Conservation (phyloP, 53 echinoderm and acorn worm genomes). For the Echinometra lucunter region DNA sequence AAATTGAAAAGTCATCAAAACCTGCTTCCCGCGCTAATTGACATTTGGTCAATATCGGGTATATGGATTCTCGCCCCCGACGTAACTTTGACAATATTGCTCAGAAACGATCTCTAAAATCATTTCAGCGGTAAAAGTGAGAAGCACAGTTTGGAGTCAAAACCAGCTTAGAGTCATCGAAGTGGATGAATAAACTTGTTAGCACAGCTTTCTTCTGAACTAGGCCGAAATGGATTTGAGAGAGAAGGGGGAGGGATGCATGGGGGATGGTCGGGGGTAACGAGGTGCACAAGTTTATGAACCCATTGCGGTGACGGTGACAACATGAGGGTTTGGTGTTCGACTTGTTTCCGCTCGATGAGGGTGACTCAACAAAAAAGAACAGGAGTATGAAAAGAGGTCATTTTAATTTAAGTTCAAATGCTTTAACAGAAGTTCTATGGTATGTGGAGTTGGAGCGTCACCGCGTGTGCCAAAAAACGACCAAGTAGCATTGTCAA, state of each 20-base stretch:
- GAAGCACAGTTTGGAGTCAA: neutral
- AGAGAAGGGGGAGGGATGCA: neutral
- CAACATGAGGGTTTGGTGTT: neutral
- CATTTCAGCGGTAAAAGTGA: neutral
- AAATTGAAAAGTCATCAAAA: neutral
- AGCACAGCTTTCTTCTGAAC: neutral
- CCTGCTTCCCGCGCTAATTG: neutral
- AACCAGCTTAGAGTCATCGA: neutral
- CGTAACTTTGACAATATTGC: neutral
- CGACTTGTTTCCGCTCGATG: neutral
- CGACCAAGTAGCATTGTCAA: no score
- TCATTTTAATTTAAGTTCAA: neutral
- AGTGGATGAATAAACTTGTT: neutral
- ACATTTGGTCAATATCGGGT: neutral
- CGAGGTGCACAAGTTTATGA: neutral
- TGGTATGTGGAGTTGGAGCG: neutral
- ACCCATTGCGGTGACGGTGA: conserved; percentile 9
- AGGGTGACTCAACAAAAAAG: neutral
- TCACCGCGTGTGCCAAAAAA: neutral
- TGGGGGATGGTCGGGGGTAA: neutral
- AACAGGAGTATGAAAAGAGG: neutral
- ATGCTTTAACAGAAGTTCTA: neutral
- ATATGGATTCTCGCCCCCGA: neutral
- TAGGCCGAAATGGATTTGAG: neutral
- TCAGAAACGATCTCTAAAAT: neutral